Base-by-base conservation (phyloP, 92 coral and sea anemone genomes). In the Pocillopora meandrina region DNA sequence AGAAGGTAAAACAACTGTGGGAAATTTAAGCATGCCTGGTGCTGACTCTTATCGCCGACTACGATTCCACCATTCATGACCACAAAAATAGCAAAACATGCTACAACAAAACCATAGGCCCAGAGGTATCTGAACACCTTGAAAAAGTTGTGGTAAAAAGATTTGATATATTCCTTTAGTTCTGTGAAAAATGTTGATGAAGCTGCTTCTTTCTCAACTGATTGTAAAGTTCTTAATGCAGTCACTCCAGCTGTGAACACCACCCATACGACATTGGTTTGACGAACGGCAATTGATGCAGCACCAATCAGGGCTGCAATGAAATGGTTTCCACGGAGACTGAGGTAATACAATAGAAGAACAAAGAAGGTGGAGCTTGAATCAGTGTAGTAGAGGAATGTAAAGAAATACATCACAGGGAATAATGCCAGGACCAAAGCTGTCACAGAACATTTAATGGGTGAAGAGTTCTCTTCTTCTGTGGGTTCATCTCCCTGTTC, bases 351-450 rank as follows among this genome's bases (percentile, higher is more conserved):
- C 97, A 92, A 86, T 26, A 97, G 85, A n/a, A 97, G 83, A 34
- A 97, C 99, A 83, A 91, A 91, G 89, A 94, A 97, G 2, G 93
- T 87, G 1, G 99, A 94, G 52, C 99, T 95, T 33, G 91, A 77
- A 87, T 97, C 99, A 2, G 99, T 97, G 92, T 97, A 97, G 90
- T 89, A 97, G 26, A 97, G 93, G 82, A 97, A 97, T 59, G 98
- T 97, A 77, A 89, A 97, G 90, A 97, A 97, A 81, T 92, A 97
- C 77, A 88, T 76, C 20, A 94, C 87, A 23, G 99, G 99, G 59
- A 97, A 95, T 0, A 86, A 10, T 7, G 88, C 84, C 20, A 97
- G 82, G 15, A 76, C 78, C 58, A 97, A 55, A 3, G 97, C 97
- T 56, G 97, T 91, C 57, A 91, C 67, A 26, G 93, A 78, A 12